These are phyloP conservation scores for Coluber constrictor DNA, from an alignment of 2,797 vertebrate species.

Conservation along the genomic window DNA sequence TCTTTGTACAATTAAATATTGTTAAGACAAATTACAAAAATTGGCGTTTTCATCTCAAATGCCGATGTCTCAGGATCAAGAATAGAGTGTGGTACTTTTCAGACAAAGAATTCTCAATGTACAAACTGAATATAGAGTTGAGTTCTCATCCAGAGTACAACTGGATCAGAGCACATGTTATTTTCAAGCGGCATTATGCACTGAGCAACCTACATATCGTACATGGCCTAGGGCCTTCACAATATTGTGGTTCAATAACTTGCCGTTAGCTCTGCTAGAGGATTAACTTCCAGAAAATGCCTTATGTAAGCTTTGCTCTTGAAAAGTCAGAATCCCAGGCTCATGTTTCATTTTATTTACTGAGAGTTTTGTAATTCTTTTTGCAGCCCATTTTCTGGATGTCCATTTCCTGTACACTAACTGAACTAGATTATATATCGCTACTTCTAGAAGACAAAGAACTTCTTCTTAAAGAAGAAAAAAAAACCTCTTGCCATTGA, in stretches of 20 bases:
- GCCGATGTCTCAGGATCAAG: not conserved
- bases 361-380: not conserved
- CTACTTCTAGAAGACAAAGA: not conserved
- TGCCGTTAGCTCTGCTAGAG: not conserved
- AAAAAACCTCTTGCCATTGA: not conserved
- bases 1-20: not conserved
- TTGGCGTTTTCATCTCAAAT: not conserved
- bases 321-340: not conserved
- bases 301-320: not conserved
- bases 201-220: not conserved
- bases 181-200: not conserved
- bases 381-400: not conserved
- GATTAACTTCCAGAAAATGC: not conserved
- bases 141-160: not conserved
- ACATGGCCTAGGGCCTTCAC: not conserved
- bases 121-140: not conserved
- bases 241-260: not conserved
- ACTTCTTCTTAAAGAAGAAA: not conserved
- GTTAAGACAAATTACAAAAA: not conserved
- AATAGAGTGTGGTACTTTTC: not conserved
- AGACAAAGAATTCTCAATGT: not conserved
- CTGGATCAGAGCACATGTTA: not conserved
- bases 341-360: not conserved
- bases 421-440: not conserved
- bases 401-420: not conserved